Evolutionary conservation across 1,140 invertebrate genomes (phyloP).

Genomic region (Fopius arisanus): DNA sequence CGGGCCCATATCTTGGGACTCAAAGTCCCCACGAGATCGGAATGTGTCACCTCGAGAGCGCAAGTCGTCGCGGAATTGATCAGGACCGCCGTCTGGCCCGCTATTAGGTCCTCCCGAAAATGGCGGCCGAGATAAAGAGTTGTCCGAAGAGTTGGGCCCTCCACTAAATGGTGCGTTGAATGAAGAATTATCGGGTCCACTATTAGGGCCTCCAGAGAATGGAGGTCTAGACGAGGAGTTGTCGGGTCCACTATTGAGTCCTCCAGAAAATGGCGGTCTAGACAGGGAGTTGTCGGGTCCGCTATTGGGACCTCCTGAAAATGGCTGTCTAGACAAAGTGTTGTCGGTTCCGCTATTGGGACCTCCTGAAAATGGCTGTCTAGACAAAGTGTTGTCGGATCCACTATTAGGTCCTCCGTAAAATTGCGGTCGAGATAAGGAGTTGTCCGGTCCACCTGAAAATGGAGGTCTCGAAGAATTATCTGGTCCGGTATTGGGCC

Average conservation of each 20-base stretch:
- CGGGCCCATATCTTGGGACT: constrained; percentile 28
- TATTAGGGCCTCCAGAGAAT: neutral
- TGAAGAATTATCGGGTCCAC: neutral
- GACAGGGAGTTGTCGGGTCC: no score
- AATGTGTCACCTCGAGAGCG: constrained; percentile 37
- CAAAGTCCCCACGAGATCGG: constrained; percentile 36
- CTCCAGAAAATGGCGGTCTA: neutral
- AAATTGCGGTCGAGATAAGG: neutral
- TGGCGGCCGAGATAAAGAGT: no score
- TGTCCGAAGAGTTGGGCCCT: no score
- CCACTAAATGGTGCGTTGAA: no score
- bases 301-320: no score
- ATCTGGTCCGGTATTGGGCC: no score
- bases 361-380: neutral
- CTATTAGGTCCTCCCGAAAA: neutral
- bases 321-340: no score
- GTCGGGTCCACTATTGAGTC: constrained; percentile 6
- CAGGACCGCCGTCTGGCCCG: neutral
- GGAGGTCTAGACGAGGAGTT: neutral
- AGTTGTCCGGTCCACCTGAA: neutral
- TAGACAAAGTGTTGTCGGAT: no score
- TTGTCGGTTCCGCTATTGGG: neutral
- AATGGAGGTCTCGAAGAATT: neutral
- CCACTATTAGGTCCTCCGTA: neutral
- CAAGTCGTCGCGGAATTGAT: constrained; percentile 37